Evolutionary conservation across 2,797 vertebrate genomes (phyloP).

Genomic region (Chaetodon trifasciatus): DNA sequence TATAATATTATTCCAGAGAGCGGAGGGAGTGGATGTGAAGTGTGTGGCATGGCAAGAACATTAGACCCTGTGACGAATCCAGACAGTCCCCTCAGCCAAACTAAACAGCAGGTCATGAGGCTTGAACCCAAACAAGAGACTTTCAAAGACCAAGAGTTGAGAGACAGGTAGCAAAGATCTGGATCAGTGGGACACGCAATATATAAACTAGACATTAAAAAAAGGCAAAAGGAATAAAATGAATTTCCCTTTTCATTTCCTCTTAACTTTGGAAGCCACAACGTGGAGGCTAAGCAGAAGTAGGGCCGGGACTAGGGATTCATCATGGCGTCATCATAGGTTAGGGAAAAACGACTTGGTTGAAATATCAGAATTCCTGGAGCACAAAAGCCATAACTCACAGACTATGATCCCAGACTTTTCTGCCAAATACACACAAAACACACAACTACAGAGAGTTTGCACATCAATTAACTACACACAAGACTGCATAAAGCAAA

Average conservation of each 20-base stretch:
- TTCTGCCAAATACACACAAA: slow-evolving; percentile 46
- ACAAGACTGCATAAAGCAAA: slow-evolving; percentile 12
- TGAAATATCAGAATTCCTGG: slow-evolving; percentile 56
- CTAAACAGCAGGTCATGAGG: slow-evolving; percentile 75
- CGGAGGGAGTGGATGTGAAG: slow-evolving; percentile 67
- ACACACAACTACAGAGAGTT: slow-evolving; percentile 25
- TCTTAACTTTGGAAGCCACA: slow-evolving; percentile 52
- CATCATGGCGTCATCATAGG: slow-evolving; percentile 62
- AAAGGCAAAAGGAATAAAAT: slow-evolving; percentile 59
- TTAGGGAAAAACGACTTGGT: slow-evolving; percentile 41
- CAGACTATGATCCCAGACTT: slow-evolving; percentile 35
- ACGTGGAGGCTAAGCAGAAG: slow-evolving; percentile 52
- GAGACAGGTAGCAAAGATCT: slow-evolving; percentile 77
- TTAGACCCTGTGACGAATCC: slow-evolving; percentile 75
- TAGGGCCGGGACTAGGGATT: slow-evolving; percentile 45
- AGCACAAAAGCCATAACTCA: slow-evolving; percentile 54
- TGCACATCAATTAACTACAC: slow-evolving; percentile 28
- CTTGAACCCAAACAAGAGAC: slow-evolving; percentile 62
- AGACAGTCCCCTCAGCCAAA: slow-evolving; percentile 78
- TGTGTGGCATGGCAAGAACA: slow-evolving; percentile 79
- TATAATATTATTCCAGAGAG: slow-evolving; percentile 71
- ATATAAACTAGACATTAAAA: slow-evolving; percentile 55
- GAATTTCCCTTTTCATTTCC: slow-evolving; percentile 70
- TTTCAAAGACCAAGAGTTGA: slow-evolving; percentile 64
- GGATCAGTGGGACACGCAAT: slow-evolving; percentile 57